Evolutionary conservation across 2,797 vertebrate species (phyloP), one percentile per base, ranked within the genome.

Genomic region (Pempheris klunzingeri): DNA sequence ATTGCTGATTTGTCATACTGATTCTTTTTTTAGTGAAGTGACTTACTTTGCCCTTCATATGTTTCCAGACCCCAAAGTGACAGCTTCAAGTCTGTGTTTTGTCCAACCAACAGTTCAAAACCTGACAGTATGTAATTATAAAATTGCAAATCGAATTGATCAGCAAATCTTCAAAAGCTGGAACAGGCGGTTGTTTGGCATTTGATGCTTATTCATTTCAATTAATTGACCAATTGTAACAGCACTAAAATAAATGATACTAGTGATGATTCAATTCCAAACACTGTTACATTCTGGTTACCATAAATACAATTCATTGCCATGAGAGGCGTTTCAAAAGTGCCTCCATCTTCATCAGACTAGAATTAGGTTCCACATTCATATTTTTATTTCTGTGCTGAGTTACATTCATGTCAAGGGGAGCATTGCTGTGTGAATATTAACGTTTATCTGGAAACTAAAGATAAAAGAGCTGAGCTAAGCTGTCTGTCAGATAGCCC

Each of bases 391-490:
- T 55, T 52, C 4, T 26, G 20, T 49, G 41, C 61, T 28, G 38
- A 46, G n/a, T n/a, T n/a, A n/a, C n/a, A n/a, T n/a, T n/a, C n/a
- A n/a, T n/a, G 7, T 32, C 30, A 24, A 12, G 3, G 0, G 30
- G 5, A 62, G 11, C 49, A 11, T 43, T 73, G 2, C 7, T 46
- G 10, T 41, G 38, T 54, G 52, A 73, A 61, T 60, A 28, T 66
- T 38, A 20, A 50, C 24, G 9, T 86, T 46, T 50, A 71, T 72
- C 62, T 80, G 66, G 75, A 80, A 69, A 44, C 52, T 14, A 8
- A 60, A 80, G 82, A 79, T 74, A 66, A 76, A 77, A 39, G n/a
- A 80, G 68, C 47, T 60, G 62, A 74, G 32, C 28, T 50, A 17
- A 39, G 41, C 34, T 60, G 32, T 74, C 59, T 71, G 75, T 28